Percentiles rank a stretch among this genome's conserved stretches.
These are phyloP conservation scores for Anoura caudifer DNA, from an alignment of 2,113 vertebrate species.

Conservation along the genomic window DNA sequence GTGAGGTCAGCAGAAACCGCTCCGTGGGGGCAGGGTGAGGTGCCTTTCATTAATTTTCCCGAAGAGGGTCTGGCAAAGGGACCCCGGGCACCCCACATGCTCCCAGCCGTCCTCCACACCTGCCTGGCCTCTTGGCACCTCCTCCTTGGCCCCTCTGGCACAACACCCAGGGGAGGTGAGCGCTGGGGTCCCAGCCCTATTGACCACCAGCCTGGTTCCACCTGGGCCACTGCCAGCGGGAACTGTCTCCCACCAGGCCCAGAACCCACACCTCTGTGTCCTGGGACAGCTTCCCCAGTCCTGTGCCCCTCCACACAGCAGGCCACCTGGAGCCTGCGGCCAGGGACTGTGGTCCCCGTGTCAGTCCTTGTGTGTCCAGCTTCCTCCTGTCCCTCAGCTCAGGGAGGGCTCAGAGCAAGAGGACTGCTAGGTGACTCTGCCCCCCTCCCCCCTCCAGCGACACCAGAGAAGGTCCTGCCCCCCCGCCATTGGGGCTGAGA, in stretches of 20 bases:
- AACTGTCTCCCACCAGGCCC: neutral
- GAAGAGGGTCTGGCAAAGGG: constrained; percentile 80
- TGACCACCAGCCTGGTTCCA: neutral
- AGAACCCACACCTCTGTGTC: neutral
- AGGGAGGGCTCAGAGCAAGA: neutral
- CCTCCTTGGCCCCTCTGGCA: accelerated
- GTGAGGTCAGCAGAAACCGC: constrained; percentile 97
- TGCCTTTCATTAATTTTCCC: constrained; percentile 94
- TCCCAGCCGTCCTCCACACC: neutral
- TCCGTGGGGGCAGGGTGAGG: constrained; percentile 90
- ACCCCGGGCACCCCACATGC: constrained; percentile 5
- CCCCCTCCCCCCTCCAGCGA: neutral
- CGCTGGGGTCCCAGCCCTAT: accelerated
- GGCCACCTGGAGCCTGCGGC: neutral
- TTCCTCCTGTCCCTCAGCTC: neutral
- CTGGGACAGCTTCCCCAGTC: neutral
- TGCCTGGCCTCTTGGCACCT: neutral
- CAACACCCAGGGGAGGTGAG: neutral
- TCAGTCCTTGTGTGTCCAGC: neutral
- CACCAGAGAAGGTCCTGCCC: neutral
- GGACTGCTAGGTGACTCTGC: neutral
- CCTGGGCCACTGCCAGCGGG: accelerated
- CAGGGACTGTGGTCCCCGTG: accelerated
- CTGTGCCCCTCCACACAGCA: accelerated
- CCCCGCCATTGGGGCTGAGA: too few species aligned